A percentile compares a stretch with the other conserved stretches of the same genome.
These are phyloP conservation scores for Crenuchus spilurus DNA, from an alignment of 2,797 vertebrate genomes.

Conservation along the genomic window DNA sequence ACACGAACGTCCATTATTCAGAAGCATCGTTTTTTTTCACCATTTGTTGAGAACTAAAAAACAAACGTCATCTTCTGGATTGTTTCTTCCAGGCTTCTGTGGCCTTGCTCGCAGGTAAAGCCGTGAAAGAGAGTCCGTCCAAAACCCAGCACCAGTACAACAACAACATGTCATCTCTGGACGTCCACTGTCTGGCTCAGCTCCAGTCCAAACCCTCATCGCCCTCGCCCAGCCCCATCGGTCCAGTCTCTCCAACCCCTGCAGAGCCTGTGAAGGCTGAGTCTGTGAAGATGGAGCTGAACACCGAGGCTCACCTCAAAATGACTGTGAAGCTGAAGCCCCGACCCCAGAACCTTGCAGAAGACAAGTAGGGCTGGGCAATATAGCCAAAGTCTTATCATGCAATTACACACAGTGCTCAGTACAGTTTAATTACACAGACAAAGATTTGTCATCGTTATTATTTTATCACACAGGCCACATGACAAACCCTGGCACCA, in stretches of 20 bases:
- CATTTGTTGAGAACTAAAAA: too few species aligned
- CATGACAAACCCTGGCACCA: conserved; percentile 83
- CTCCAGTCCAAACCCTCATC: conserved; percentile 87
- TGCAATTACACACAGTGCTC: too few species aligned
- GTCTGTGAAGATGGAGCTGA: conserved; percentile 80
- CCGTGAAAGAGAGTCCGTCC: conserved; percentile 79
- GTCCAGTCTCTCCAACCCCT: conserved; percentile 56
- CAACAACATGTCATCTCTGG: conserved; percentile 93
- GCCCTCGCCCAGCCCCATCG: conserved; percentile 81
- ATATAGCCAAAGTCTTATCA: too few species aligned
- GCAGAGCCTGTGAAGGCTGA: conserved; percentile 78
- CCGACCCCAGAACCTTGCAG: conserved; percentile 78
- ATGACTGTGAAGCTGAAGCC: conserved; percentile 95
- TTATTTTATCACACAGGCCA: conserved; percentile 16
- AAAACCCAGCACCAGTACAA: conserved; percentile 92
- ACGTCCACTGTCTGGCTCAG: conserved; percentile 93
- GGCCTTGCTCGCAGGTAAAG: conserved; percentile 75
- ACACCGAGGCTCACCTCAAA: conserved; percentile 74
- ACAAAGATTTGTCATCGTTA: neutral
- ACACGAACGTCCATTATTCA: too few species aligned
- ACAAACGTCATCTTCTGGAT: neutral
- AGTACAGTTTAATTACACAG: neutral
- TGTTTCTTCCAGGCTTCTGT: conserved; percentile 73
- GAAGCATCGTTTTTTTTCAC: too few species aligned
- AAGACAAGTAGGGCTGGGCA: conserved; percentile 51